These are phyloP conservation scores for Zelostemma sp. DNA, from an alignment of 1,140 invertebrate genomes.

Conservation along the genomic window DNA sequence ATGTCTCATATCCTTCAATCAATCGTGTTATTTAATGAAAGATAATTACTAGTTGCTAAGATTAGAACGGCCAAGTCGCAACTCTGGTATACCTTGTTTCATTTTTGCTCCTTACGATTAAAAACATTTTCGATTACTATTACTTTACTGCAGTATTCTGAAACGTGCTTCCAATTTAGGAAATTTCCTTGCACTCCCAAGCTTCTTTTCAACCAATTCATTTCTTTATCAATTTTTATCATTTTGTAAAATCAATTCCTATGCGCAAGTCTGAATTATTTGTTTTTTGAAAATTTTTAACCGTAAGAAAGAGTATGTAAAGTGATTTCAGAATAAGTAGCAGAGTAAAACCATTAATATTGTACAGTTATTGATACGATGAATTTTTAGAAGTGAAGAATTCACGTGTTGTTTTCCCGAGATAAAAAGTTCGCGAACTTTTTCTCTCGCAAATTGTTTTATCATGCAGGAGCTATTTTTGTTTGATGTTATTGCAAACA, in stretches of 20 bases:
- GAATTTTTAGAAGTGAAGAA: too few species aligned
- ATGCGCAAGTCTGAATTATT: too few species aligned
- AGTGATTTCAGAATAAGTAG: conserved; percentile 13
- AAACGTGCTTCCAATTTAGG: not conserved
- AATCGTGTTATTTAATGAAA: conserved; percentile 1
- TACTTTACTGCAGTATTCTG: not conserved
- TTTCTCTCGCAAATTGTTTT: not conserved
- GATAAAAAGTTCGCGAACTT: not conserved
- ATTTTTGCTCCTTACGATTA: not conserved
- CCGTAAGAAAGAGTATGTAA: too few species aligned
- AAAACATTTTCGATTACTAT: not conserved
- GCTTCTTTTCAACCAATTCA: not conserved
- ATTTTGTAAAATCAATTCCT: not conserved
- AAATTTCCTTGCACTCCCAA: not conserved
- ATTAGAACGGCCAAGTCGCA: not conserved
- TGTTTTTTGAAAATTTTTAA: not conserved
- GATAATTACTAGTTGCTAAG: not conserved
- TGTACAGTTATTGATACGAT: too few species aligned
- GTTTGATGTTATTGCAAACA: not conserved
- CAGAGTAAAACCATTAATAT: not conserved
- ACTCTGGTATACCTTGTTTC: not conserved
- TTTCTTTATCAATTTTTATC: not conserved
- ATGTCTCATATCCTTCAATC: not conserved
- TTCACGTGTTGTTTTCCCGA: too few species aligned
- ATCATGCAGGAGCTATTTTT: not conserved